Evolutionary conservation across 2,113 vertebrate species (phyloP).

Genomic region (Electrona antarctica): DNA sequence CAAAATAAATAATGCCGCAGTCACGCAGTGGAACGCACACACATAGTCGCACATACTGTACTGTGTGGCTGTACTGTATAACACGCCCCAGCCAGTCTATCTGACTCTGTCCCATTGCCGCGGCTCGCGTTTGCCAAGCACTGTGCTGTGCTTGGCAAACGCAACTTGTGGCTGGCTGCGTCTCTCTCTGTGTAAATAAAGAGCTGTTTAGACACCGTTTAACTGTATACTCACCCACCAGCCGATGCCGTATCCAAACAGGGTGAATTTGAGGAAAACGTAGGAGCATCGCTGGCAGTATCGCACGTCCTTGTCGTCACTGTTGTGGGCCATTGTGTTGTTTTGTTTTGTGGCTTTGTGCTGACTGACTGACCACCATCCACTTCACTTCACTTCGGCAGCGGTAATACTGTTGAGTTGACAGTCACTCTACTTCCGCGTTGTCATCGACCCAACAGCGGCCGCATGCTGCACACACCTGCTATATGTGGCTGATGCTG

Average conservation of each 20-base stretch:
- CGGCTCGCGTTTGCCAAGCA: too few relatives aligned
- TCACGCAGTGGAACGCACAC: too few relatives aligned
- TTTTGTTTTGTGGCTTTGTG: background rate
- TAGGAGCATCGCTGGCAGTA: conserved; percentile 63
- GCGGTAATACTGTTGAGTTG: background rate
- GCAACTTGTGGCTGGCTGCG: too few relatives aligned
- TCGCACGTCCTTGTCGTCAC: background rate
- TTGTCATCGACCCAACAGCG: conserved; percentile 12
- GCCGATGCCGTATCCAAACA: conserved; percentile 61
- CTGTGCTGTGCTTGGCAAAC: too few relatives aligned
- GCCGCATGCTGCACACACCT: too few relatives aligned
- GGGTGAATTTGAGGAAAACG: conserved; percentile 52
- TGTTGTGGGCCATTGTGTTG: conserved; percentile 48
- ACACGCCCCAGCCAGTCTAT: too few relatives aligned
- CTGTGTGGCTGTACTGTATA: too few relatives aligned
- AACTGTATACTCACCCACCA: conserved; percentile 66
- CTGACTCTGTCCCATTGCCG: too few relatives aligned
- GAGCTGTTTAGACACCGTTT: too few relatives aligned
- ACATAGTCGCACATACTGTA: too few relatives aligned
- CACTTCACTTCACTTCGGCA: background rate
- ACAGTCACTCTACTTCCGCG: conserved; percentile 62
- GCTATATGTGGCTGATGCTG: background rate
- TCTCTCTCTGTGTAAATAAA: too few relatives aligned
- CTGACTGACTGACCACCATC: background rate
- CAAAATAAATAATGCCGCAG: too few relatives aligned